Conservation (phyloP, 2,888 invertebrate genomes). For the Machimus rusticus region DNA sequence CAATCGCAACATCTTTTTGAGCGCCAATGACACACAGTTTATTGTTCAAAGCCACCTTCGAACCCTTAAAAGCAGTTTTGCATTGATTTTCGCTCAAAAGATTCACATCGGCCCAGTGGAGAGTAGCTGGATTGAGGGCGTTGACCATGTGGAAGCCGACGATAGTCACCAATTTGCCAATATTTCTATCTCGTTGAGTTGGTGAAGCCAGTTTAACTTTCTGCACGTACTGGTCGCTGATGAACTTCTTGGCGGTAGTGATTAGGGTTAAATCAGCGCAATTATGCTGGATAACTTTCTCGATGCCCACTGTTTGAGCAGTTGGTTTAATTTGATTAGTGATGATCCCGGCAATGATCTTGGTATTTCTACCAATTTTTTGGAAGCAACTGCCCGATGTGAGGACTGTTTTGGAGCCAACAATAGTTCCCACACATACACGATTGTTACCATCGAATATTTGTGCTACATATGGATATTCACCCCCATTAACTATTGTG, state of each 20-base stretch:
- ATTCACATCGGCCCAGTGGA: not conserved
- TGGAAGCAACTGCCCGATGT: not conserved
- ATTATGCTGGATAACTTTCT: not conserved
- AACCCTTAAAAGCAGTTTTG: not conserved
- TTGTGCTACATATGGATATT: not conserved
- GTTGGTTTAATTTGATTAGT: not conserved
- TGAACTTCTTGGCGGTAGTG: not conserved
- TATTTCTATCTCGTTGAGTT: not conserved
- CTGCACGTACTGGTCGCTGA: not conserved
- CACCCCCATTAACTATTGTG: not conserved
- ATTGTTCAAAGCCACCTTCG: not conserved
- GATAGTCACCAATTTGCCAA: not conserved
- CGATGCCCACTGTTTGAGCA: not conserved
- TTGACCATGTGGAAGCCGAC: not conserved
- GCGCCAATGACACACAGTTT: not conserved
- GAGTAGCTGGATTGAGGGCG: not conserved
- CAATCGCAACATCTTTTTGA: not conserved
- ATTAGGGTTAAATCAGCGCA: not conserved
- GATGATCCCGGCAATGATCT: not conserved
- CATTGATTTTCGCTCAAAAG: not conserved
- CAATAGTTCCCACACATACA: not conserved
- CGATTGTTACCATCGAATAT: not conserved
- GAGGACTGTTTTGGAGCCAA: not conserved
- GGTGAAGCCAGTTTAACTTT: not conserved
- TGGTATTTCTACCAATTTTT: not conserved